Evolutionary conservation across 2,797 vertebrate species (phyloP), one percentile per base, ranked within the genome.

Genomic region (Sebastes dallii): DNA sequence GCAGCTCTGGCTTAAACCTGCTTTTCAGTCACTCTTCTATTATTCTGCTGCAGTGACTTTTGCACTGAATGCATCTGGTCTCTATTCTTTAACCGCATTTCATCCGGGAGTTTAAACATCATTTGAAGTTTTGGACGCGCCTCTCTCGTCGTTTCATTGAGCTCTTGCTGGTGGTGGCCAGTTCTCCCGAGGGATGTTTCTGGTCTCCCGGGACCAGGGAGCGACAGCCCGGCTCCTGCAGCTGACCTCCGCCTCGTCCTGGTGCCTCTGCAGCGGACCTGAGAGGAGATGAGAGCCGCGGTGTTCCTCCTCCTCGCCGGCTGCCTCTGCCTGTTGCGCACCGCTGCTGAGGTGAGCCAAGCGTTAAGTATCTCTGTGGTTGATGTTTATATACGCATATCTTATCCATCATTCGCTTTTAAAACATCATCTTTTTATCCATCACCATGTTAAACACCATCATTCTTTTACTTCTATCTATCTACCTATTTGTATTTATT

Each of bases 271-370:
- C 85, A 86, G 90, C 93, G 93, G 93, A 95, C 93, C 92, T 89
- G 93, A 96, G 93, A 93, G 96, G 97, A 97, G 96, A 99, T 99
- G 98, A 98, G 94, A 97, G 96, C 95, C 94, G 95, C 96, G 92
- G 94, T 96, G 83, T 96, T 94, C 89, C 95, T 96, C 93, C 95
- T 98, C 87, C 94, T 98, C 85, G 94, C 95, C 94, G 96, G 96
- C 93, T 97, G 95, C 94, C 87, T 94, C 75, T 97, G 95, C 96
- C 95, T 97, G 93, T 93, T 96, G 88, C 93, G 95, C 88, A 94
- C 95, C 87, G 92, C 94, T 86, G 95, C 95, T 85, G 97, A 98
- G 97, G 97, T 98, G 94, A 88, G 50, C 5, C 14, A 8, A 8
- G 42, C 42, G 14, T 46, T 0, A 46, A 46, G 42, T 46, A 16